These are phyloP conservation scores for Laticauda colubrina DNA, from an alignment of 2,113 vertebrate genomes.

Conservation along the genomic window DNA sequence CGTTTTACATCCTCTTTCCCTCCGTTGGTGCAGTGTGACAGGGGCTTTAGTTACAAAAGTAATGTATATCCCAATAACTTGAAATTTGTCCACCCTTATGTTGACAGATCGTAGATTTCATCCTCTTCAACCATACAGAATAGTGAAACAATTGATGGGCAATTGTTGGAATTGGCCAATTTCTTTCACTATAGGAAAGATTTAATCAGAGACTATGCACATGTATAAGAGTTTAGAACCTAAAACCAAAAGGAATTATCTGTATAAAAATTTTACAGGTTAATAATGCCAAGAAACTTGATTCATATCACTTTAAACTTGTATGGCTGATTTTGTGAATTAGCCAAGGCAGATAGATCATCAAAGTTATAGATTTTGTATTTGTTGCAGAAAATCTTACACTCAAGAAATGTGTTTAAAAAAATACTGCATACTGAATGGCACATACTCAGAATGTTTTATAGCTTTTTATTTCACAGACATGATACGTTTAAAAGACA, in stretches of 20 bases:
- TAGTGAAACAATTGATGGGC: not conserved
- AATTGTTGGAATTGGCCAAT: not conserved
- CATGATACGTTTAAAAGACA: conserved; percentile 53
- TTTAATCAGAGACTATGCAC: not conserved
- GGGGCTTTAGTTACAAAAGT: not conserved
- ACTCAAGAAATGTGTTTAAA: not conserved
- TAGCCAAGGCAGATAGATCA: not conserved
- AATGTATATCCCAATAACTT: not conserved
- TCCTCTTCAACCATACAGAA: not conserved
- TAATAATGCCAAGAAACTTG: not conserved
- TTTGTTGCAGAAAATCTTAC: not conserved
- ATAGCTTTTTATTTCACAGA: conserved; percentile 74
- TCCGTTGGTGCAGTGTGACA: too few species aligned
- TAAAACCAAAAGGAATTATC: not conserved
- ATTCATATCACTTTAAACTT: not conserved
- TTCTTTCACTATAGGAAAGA: not conserved
- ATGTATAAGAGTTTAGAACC: not conserved
- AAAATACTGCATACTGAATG: not conserved
- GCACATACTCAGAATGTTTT: conserved; percentile 26
- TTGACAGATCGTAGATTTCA: not conserved
- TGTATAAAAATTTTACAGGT: not conserved
- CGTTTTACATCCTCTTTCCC: too few species aligned
- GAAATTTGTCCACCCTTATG: not conserved
- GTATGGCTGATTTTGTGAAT: not conserved
- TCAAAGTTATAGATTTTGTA: not conserved